A percentile compares a stretch with the other conserved stretches of the same genome.
Evolutionary conservation across 1,140 invertebrate species (phyloP).

Genomic region (Laodelphax striatellus): DNA sequence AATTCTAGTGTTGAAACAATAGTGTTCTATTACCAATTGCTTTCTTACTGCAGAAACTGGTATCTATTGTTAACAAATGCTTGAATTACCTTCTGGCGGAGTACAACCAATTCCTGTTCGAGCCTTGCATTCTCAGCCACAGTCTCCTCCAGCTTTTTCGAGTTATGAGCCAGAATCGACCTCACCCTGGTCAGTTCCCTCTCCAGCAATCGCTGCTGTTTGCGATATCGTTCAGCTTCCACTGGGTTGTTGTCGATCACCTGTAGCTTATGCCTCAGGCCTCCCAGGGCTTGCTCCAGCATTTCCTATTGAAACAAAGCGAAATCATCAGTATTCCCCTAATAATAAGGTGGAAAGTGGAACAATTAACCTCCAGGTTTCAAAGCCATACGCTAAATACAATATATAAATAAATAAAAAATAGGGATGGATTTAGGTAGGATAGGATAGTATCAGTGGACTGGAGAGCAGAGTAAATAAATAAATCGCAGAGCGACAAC

Average conservation of each 20-base stretch:
- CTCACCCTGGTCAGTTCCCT: constrained; percentile 71
- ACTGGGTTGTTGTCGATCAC: constrained; percentile 44
- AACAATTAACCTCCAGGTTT: no score
- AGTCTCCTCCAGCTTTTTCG: constrained; percentile 85
- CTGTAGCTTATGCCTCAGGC: constrained; percentile 50
- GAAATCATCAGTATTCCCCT: background rate
- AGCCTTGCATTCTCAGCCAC: constrained; percentile 77
- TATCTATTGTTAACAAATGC: no score
- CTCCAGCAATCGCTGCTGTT: constrained; percentile 63
- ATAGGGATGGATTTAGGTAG: no score
- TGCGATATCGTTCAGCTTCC: constrained; percentile 53
- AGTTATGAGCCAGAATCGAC: constrained; percentile 75
- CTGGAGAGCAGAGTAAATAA: no score
- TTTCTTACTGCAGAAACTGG: no score
- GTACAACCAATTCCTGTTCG: constrained; percentile 73
- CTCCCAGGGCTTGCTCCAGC: constrained; percentile 61
- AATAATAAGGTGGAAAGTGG: no score
- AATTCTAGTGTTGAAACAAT: no score
- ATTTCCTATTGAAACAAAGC: constrained; percentile 41
- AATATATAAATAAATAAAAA: no score
- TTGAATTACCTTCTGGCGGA: constrained; percentile 60
- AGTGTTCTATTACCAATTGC: no score
- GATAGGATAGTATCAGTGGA: no score
- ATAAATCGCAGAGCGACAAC: no score
- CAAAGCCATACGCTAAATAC: no score